These are phyloP conservation scores for Drosophila miranda DNA, from an alignment of 1,140 invertebrate species.

Conservation along the genomic window DNA sequence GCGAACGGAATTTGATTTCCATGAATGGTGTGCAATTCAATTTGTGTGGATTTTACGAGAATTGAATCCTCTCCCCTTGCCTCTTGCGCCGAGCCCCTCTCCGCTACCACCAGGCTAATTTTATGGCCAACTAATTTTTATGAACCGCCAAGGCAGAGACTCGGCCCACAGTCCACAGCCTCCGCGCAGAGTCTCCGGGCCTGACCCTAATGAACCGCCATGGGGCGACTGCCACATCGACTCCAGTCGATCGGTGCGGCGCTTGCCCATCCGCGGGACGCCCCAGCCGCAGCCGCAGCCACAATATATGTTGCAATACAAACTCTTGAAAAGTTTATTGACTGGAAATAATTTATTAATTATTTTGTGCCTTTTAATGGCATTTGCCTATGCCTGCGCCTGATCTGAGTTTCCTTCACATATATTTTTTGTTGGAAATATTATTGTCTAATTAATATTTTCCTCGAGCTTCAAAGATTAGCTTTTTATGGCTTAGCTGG, in stretches of 20 bases:
- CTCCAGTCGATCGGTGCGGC: constrained; percentile 40
- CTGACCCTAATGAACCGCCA: constrained; percentile 77
- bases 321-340: constrained; percentile 59
- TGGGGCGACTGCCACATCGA: constrained; percentile 39
- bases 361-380: constrained; percentile 54
- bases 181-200: constrained; percentile 7
- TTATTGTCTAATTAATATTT: constrained; percentile 64
- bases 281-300: neutral
- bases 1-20: constrained; percentile 25
- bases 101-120: constrained; percentile 38
- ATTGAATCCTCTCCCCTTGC: constrained; percentile 21
- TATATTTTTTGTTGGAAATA: constrained; percentile 24
- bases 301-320: constrained; percentile 55
- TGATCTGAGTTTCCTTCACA: constrained; percentile 24
- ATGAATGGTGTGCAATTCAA: constrained; percentile 75
- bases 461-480: constrained; percentile 25
- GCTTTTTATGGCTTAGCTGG: constrained; percentile 45
- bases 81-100: neutral
- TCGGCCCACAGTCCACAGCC: constrained; percentile 26
- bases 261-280: constrained; percentile 58
- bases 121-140: constrained; percentile 73
- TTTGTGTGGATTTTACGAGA: constrained; percentile 58
- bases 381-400: constrained; percentile 11
- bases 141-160: constrained; percentile 58
- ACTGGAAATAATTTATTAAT: constrained; percentile 80